A percentile compares a stretch with the other conserved stretches of the same genome.
phyloP scores from a whole-genome alignment of 2,113 vertebrate species.

The Phodopus roborovskii region DNA sequence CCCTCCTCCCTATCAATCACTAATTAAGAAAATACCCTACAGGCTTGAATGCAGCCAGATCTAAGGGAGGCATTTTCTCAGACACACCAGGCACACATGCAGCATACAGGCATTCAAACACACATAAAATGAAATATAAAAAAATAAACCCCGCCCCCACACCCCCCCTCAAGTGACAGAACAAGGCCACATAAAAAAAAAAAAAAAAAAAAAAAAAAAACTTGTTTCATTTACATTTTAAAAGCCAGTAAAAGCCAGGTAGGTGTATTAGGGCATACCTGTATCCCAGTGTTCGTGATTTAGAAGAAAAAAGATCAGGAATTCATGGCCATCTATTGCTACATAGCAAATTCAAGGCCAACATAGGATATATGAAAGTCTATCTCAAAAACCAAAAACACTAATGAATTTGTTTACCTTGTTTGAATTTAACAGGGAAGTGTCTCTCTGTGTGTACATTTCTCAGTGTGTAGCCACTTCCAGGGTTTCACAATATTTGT shows the following conservation, averaged over 20 bases:
- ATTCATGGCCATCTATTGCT: not conserved
- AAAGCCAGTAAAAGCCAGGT: not conserved
- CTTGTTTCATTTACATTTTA: not conserved
- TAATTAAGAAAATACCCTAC: not conserved
- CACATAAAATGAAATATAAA: not conserved
- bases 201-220: not conserved
- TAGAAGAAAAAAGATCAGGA: not conserved
- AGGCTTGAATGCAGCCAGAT: not conserved
- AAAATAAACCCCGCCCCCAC: not conserved
- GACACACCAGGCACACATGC: not conserved
- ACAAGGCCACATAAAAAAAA: not conserved
- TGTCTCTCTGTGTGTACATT: not conserved
- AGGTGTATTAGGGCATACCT: not conserved
- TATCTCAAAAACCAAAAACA: not conserved
- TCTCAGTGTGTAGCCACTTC: not conserved
- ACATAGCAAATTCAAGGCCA: no score
- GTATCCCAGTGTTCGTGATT: not conserved
- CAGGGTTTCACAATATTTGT: not conserved
- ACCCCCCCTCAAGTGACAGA: not conserved
- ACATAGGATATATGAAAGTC: no score
- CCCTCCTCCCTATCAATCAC: not conserved
- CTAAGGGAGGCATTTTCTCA: not conserved
- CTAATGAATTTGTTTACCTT: not conserved
- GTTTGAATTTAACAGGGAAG: conserved; percentile 34
- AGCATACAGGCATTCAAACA: not conserved